Evolutionary conservation across 2,888 invertebrate species (phyloP).

Genomic region (Leucania comma): DNA sequence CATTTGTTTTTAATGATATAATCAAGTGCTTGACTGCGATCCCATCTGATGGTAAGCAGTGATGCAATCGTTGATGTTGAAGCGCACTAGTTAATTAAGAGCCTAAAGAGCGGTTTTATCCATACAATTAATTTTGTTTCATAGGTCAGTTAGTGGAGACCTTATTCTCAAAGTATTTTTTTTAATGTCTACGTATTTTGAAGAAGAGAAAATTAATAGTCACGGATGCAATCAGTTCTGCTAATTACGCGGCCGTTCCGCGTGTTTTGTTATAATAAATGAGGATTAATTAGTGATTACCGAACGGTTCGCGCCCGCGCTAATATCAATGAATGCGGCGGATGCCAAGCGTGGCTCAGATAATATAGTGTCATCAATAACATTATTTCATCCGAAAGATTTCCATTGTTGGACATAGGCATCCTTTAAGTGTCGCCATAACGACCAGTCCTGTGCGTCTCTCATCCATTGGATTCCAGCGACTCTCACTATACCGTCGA

Average conservation of each 20-base stretch:
- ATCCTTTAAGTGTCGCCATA: no score
- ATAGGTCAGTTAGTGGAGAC: no score
- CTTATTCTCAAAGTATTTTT: background rate
- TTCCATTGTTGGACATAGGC: no score
- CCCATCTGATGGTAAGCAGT: no score
- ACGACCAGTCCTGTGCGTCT: no score
- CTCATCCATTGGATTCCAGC: no score
- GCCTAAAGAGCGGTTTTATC: background rate
- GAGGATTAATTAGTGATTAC: constrained; percentile 45
- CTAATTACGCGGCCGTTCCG: constrained; percentile 44
- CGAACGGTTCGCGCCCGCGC: constrained; percentile 33
- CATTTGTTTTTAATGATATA: background rate
- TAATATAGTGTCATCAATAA: constrained; percentile 30
- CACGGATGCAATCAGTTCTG: constrained; percentile 20
- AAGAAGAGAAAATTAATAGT: background rate
- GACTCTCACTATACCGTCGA: no score
- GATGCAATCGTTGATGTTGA: no score
- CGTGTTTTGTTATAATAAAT: constrained; percentile 40
- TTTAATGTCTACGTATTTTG: background rate
- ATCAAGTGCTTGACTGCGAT: no score
- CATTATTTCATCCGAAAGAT: no score
- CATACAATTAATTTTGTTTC: background rate
- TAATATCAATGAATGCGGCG: constrained; percentile 41
- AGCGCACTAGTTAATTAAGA: no score
- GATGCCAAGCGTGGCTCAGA: constrained; percentile 44